Evolutionary conservation across 2,888 invertebrate genomes (phyloP), one percentile per base, ranked within the genome.

Genomic region (Xestoiulus laeticollis): DNA sequence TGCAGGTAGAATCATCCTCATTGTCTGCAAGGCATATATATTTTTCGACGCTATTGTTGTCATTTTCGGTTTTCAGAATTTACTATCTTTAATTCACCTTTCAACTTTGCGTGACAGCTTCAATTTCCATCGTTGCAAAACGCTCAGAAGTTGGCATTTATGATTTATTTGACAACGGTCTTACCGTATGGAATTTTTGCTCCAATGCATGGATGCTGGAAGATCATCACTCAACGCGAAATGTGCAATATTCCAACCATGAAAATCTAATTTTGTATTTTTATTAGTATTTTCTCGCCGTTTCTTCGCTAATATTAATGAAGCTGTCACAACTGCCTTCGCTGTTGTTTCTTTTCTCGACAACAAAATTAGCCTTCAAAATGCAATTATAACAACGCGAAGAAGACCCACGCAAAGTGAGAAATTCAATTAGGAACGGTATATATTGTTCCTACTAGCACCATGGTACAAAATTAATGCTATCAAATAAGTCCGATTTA

Each of bases 171-270:
- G 48, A 48, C 48, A 16, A 16, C 19, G 53, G 48, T 48, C 48
- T 48, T 48, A 16, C 48, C 48, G 16, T 48, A 12, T 48, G 10
- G 53, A 16, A n/a, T n/a, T 53, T 53, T 48, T 48, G 48, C 53
- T 53, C 53, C 53, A 16, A 4, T 53, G 53, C 19, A 19, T 53
- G 53, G 53, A 53, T 53, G 19, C 53, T 16, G 19, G n/a, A n/a
- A 53, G 53, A 53, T 53, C 19, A 53, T 53, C 53, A 53, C 53
- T 53, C 53, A 53, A 53, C 16, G 53, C 53, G 53, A 53, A 53
- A 53, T 53, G 53, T n/a, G 53, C 53, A 53, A 53, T 53, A 53
- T 53, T n/a, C 53, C 53, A 53, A 53, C 53, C 53, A 53, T 53
- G 53, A 53, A 53, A 53, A 53, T 53, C 53, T 53, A 53, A 53